Evolutionary conservation across 2,797 vertebrate species (phyloP), one percentile per base, ranked within the genome.

Genomic region (Ambastaia sidthimunki): DNA sequence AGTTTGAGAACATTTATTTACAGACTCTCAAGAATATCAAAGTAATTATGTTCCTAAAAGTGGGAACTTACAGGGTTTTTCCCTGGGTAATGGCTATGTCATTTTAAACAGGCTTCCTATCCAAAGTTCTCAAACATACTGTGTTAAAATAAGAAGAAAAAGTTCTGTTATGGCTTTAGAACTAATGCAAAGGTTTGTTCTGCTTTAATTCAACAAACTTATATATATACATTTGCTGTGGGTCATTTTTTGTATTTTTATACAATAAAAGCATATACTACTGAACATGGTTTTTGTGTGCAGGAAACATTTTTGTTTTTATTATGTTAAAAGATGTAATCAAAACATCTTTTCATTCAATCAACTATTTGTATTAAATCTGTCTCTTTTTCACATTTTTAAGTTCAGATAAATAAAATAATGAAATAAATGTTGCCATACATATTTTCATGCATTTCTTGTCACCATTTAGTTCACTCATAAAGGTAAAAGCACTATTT

Each of bases 61-160:
- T 89, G 90, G 93, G 93, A 94, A 90, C 91, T 86, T 75, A 77
- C 83, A 86, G 88, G 88, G 89, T 87, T 85, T 37, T 83, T 88
- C 90, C 89, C 91, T 84, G 86, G 73, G 93, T 94, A 94, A 93
- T 95, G 94, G 92, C 94, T 93, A 90, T 94, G 94, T 94, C 94
- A 95, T 94, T 88, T 69, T 88, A 90, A 87, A 89, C 89, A 86
- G 85, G 65, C 86, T 82, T 89, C 83, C 84, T 87, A 82, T 84
- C 82, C 77, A 89, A 87, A 89, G 90, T 92, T 92, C 88, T 92
- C 89, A 90, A 84, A 57, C 89, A 85, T 78, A 65, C 81, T 89
- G 75, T 76, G 60, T 34, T 37, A 37, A 37, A 84, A 70, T 52
- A 79, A 81, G 31, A 80, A 48, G 11, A 65, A 63, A 19, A 37